Conservation (phyloP, 2,888 invertebrate species). For the Clistopyga incitator region DNA sequence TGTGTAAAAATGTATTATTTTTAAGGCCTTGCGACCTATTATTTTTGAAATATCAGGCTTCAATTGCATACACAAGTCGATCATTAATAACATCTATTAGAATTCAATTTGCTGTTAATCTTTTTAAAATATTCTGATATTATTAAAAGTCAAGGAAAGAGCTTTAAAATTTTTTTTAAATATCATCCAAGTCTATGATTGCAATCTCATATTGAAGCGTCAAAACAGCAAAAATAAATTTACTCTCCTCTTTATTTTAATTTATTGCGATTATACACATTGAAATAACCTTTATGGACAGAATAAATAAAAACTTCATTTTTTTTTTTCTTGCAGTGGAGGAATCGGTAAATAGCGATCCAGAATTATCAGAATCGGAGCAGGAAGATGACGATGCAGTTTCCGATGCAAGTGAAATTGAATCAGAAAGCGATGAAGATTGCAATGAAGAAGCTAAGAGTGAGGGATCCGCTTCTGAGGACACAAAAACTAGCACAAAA, state of each 20-base stretch:
- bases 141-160: no score
- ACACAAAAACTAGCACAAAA: constrained; percentile 56
- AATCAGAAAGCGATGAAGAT: neutral
- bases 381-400: neutral
- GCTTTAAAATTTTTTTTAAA: no score
- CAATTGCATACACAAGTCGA: no score
- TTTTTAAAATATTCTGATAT: no score
- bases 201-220: no score
- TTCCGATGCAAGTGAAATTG: neutral
- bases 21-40: no score
- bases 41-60: no score
- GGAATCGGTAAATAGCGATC: neutral
- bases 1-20: no score
- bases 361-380: constrained; percentile 36
- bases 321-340: constrained; percentile 14
- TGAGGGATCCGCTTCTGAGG: constrained; percentile 26
- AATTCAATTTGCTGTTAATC: no score
- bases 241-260: neutral
- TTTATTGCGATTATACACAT: neutral
- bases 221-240: no score
- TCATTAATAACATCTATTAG: no score
- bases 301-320: neutral
- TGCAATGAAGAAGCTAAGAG: constrained; percentile 24
- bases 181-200: no score
- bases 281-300: neutral